These are phyloP conservation scores for Butorides virescens DNA, from an alignment of 2,113 vertebrate genomes.

Conservation along the genomic window DNA sequence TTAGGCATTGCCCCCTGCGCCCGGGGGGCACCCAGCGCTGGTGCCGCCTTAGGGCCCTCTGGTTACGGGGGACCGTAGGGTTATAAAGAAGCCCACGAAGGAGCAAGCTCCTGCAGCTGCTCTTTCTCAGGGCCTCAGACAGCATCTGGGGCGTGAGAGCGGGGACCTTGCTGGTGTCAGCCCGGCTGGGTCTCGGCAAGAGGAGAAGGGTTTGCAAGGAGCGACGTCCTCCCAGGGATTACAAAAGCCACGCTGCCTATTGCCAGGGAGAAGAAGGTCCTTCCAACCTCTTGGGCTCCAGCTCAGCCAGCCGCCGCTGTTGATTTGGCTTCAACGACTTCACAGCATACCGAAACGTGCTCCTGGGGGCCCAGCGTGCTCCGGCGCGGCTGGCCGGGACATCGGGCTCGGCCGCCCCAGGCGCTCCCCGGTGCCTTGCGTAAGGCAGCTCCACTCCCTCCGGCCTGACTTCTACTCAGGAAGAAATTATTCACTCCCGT, in stretches of 20 bases:
- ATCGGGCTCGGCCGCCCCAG: background rate
- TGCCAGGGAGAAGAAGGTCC: background rate
- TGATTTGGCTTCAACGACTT: background rate
- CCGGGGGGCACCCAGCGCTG: accelerated
- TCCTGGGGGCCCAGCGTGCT: background rate
- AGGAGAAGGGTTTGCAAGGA: background rate
- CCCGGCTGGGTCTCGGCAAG: accelerated
- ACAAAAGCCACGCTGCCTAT: background rate
- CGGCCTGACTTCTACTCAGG: background rate
- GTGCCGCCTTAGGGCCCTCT: accelerated
- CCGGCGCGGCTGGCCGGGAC: accelerated
- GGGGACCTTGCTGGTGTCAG: background rate
- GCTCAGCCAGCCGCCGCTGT: background rate
- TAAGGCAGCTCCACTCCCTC: background rate
- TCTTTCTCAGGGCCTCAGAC: background rate
- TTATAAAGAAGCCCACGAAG: background rate
- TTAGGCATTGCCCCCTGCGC: background rate
- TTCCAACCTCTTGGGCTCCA: background rate
- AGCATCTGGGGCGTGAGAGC: background rate
- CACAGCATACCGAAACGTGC: background rate
- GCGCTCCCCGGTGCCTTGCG: background rate
- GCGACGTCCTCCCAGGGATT: background rate
- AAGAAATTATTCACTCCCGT: background rate
- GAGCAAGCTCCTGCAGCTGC: background rate
- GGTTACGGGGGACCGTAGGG: accelerated